Evolutionary conservation across 2,113 vertebrate species (phyloP).

Genomic region (Calidris pygmaea): DNA sequence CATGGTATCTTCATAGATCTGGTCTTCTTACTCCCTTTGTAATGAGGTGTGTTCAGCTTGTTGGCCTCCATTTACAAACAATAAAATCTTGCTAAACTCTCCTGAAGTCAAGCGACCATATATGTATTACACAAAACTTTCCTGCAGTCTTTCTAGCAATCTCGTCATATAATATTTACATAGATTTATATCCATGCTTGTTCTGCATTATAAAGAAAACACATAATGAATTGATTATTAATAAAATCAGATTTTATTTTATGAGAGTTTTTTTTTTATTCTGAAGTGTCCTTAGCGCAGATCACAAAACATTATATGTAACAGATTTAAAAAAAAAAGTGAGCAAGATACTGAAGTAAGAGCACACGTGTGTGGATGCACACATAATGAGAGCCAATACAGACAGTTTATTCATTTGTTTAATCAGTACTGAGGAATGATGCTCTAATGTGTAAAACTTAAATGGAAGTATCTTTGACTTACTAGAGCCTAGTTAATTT

Average conservation of each 20-base stretch:
- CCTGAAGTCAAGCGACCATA: not conserved
- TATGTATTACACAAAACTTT: not conserved
- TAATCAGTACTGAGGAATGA: not conserved
- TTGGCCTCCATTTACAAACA: not conserved
- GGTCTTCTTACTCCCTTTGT: not conserved
- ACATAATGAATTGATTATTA: not conserved
- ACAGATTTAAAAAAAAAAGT: not conserved
- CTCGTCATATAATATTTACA: not conserved
- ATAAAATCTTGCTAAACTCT: not conserved
- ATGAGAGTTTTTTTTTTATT: not conserved
- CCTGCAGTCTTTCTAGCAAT: not conserved
- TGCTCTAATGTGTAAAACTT: not conserved
- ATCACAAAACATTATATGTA: not conserved
- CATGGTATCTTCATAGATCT: not conserved
- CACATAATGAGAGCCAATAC: not conserved
- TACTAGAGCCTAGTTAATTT: not conserved
- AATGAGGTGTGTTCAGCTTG: not conserved
- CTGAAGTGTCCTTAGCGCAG: not conserved
- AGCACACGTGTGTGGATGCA: accelerated
- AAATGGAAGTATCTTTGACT: not conserved
- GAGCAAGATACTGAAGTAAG: not conserved
- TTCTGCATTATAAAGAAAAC: not conserved
- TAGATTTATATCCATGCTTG: not conserved
- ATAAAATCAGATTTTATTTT: not conserved
- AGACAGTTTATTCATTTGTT: not conserved